Evolutionary conservation across 2,888 invertebrate species (phyloP).

Genomic region (Acrobasis consociella): DNA sequence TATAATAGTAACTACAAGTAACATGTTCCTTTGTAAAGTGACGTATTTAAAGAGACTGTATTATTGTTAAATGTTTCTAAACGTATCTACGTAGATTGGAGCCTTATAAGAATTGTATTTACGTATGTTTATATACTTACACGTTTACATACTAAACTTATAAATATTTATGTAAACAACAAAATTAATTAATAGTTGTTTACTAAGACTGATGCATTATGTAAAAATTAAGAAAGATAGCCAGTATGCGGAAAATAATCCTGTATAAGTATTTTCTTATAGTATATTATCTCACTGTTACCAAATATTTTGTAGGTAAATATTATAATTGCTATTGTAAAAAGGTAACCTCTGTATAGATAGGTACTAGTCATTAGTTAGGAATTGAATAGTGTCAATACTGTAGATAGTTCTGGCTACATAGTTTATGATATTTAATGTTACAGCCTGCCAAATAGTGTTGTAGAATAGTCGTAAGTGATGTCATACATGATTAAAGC

Average conservation of each 20-base stretch:
- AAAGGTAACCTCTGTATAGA: constrained; percentile 64
- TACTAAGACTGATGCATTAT: constrained; percentile 74
- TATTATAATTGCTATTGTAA: constrained; percentile 55
- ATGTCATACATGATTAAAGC: constrained; percentile 23
- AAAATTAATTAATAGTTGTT: constrained; percentile 51
- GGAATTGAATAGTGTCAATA: constrained; percentile 60
- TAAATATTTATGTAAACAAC: constrained; percentile 27
- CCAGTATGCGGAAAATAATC: constrained; percentile 68
- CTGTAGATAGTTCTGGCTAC: constrained; percentile 39
- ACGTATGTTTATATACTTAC: constrained; percentile 18
- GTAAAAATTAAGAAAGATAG: constrained; percentile 59
- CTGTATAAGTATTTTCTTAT: constrained; percentile 75
- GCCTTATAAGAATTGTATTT: constrained; percentile 47
- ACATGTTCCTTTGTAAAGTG: constrained; percentile 60
- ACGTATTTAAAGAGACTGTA: constrained; percentile 64
- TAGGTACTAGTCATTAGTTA: constrained; percentile 78
- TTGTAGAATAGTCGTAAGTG: not conserved
- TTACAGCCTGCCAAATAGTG: constrained; percentile 11
- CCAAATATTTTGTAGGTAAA: constrained; percentile 80
- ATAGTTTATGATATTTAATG: constrained; percentile 42
- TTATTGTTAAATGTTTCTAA: constrained; percentile 55
- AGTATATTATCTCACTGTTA: constrained; percentile 80
- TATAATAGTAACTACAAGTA: constrained; percentile 39
- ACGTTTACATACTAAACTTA: constrained; percentile 22
- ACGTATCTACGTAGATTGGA: constrained; percentile 53